These are phyloP conservation scores for Actinia equina DNA, from an alignment of 64 coral and sea anemone genomes.

Conservation along the genomic window DNA sequence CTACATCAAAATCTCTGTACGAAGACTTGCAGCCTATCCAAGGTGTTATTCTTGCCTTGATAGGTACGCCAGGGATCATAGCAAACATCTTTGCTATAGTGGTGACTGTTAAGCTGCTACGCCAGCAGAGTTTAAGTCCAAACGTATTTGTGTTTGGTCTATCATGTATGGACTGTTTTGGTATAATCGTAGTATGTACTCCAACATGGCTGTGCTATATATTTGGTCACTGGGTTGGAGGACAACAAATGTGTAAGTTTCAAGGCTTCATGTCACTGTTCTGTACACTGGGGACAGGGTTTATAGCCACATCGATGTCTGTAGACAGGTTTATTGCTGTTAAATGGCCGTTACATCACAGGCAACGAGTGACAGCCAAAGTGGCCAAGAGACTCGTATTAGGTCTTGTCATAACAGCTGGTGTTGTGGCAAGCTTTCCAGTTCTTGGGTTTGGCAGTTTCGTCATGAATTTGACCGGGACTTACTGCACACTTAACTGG, in stretches of 20 bases:
- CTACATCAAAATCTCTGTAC: neutral
- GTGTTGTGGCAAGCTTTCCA: slow-evolving; percentile 55
- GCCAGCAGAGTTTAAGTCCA: slow-evolving; percentile 42
- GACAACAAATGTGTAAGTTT: slow-evolving; percentile 65
- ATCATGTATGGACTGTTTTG: slow-evolving; percentile 46
- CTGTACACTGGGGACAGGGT: slow-evolving; percentile 64
- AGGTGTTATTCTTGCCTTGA: slow-evolving; percentile 8
- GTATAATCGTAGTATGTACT: slow-evolving; percentile 28
- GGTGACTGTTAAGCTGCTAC: slow-evolving; percentile 36
- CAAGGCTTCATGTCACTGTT: slow-evolving; percentile 86
- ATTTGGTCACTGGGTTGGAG: slow-evolving; percentile 55
- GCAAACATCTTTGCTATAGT: slow-evolving; percentile 67
- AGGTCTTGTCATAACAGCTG: slow-evolving; percentile 20
- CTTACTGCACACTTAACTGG: slow-evolving; percentile 82
- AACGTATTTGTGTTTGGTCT: slow-evolving; percentile 62
- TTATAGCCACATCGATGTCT: slow-evolving; percentile 75
- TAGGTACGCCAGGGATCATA: slow-evolving; percentile 33
- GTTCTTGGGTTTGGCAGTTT: slow-evolving; percentile 74
- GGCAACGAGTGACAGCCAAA: slow-evolving; percentile 55
- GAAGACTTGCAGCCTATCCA: slow-evolving; percentile 6
- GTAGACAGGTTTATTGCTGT: slow-evolving; percentile 75
- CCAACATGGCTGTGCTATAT: slow-evolving; percentile 77
- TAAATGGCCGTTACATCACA: slow-evolving; percentile 61
- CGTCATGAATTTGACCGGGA: slow-evolving; percentile 48
- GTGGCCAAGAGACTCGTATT: slow-evolving; percentile 32